Evolutionary conservation across 1,140 invertebrate genomes (phyloP).

Genomic region (Galendromus occidentalis): DNA sequence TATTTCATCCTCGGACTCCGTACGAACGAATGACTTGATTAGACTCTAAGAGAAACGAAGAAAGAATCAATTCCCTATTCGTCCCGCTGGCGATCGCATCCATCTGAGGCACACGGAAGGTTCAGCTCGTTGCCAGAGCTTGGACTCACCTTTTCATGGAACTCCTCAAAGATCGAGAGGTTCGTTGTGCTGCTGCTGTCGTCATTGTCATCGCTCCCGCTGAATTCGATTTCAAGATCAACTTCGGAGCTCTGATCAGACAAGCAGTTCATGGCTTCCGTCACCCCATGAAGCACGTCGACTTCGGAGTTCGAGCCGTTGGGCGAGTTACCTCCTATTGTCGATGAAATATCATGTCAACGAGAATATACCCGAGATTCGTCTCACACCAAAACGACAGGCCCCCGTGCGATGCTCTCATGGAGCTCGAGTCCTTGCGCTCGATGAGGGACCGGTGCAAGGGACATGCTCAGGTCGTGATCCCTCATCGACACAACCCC

Average conservation of each 20-base stretch:
- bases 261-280: neutral
- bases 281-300: neutral
- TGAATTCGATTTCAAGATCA: neutral
- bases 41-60: no score
- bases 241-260: neutral
- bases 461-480: neutral
- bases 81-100: no score
- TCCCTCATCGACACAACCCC: neutral
- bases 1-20: neutral
- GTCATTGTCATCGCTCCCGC: neutral
- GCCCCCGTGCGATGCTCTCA: neutral
- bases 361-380: no score
- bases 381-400: neutral
- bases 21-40: no score
- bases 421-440: neutral
- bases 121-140: no score
- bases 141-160: neutral
- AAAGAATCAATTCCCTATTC: no score
- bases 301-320: neutral
- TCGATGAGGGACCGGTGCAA: neutral
- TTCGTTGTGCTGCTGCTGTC: neutral
- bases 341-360: no score
- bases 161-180: conserved; percentile 3
- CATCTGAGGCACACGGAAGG: no score
- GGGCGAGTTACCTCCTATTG: no score